A percentile compares a stretch with the other conserved stretches of the same genome.
phyloP scores from a whole-genome alignment of 2,797 vertebrate genomes.

The Pogonophryne albipinna region DNA sequence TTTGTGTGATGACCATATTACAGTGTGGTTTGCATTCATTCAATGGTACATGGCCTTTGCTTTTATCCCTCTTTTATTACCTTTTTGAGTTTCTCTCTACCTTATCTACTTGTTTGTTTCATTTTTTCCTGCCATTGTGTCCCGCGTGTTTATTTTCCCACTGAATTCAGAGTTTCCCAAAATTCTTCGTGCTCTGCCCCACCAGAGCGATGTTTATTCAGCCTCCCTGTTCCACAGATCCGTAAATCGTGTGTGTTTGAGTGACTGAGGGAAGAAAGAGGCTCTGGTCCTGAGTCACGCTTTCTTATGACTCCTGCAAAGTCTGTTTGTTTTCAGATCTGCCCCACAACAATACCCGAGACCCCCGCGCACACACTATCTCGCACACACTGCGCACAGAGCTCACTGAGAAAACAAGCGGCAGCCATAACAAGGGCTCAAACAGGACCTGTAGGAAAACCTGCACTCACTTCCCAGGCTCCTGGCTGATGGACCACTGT shows the following conservation, averaged over 20 bases:
- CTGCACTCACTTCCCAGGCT: slow-evolving; percentile 76
- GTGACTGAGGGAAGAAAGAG: slow-evolving; percentile 34
- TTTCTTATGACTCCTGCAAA: slow-evolving; percentile 56
- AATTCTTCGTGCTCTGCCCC: slow-evolving; percentile 49
- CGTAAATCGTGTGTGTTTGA: slow-evolving; percentile 43
- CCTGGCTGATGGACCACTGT: slow-evolving; percentile 75
- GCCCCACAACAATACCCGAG: slow-evolving; percentile 74
- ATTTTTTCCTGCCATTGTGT: slow-evolving; percentile 79
- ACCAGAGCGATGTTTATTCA: slow-evolving; percentile 64
- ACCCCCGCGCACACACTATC: slow-evolving; percentile 56
- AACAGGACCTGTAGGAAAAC: slow-evolving; percentile 77
- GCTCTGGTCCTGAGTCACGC: slow-evolving; percentile 62
- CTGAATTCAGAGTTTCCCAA: slow-evolving; percentile 65
- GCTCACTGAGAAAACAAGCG: slow-evolving; percentile 79
- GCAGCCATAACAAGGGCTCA: slow-evolving; percentile 78
- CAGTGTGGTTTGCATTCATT: slow-evolving; percentile 4
- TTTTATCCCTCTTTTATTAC: slow-evolving; percentile 10
- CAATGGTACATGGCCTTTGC: background rate
- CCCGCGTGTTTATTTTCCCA: slow-evolving; percentile 72
- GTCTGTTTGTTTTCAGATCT: slow-evolving; percentile 82
- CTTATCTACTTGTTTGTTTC: slow-evolving; percentile 59
- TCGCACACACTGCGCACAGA: slow-evolving; percentile 51
- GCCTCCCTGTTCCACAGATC: slow-evolving; percentile 41
- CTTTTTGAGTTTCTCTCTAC: slow-evolving; percentile 32
- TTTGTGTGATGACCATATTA: slow-evolving; percentile 40